These are phyloP conservation scores for Speoplatyrhinus poulsoni DNA, from an alignment of 2,113 vertebrate genomes.

Conservation along the genomic window DNA sequence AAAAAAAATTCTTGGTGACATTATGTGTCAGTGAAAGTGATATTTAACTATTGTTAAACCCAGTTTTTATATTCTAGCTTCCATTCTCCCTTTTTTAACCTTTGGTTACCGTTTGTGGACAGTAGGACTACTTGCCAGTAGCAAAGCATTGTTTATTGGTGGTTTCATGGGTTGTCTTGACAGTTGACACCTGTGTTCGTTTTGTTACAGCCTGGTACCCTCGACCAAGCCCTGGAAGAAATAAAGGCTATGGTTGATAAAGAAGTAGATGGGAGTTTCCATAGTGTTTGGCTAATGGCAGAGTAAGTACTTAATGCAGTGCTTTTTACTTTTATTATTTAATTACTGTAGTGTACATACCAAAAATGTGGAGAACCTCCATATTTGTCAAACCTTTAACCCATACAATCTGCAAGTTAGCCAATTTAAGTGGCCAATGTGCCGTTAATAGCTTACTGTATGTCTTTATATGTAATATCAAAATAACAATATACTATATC, in stretches of 20 bases:
- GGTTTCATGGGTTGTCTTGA: background rate
- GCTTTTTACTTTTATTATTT: background rate
- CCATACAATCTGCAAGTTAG: background rate
- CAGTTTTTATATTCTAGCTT: too few species aligned
- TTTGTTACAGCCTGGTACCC: constrained; percentile 72
- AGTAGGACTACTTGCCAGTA: too few species aligned
- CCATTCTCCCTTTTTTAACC: too few species aligned
- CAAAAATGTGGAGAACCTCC: too few species aligned
- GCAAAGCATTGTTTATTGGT: too few species aligned
- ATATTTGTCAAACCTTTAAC: background rate
- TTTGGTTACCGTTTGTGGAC: too few species aligned
- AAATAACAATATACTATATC: too few species aligned
- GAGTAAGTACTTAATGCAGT: constrained; percentile 70
- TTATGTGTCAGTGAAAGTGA: too few species aligned
- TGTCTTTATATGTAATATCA: too few species aligned
- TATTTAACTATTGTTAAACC: too few species aligned
- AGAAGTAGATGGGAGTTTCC: constrained; percentile 70
- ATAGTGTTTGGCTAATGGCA: constrained; percentile 79
- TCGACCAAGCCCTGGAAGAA: constrained; percentile 81
- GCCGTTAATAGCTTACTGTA: too few species aligned
- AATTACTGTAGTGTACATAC: background rate
- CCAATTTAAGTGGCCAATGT: too few species aligned
- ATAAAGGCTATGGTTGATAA: constrained; percentile 61
- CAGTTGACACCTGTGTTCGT: constrained; percentile 33
- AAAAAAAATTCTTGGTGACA: background rate